Conservation (phyloP, 2,888 invertebrate genomes). For the Dicycla oo region DNA sequence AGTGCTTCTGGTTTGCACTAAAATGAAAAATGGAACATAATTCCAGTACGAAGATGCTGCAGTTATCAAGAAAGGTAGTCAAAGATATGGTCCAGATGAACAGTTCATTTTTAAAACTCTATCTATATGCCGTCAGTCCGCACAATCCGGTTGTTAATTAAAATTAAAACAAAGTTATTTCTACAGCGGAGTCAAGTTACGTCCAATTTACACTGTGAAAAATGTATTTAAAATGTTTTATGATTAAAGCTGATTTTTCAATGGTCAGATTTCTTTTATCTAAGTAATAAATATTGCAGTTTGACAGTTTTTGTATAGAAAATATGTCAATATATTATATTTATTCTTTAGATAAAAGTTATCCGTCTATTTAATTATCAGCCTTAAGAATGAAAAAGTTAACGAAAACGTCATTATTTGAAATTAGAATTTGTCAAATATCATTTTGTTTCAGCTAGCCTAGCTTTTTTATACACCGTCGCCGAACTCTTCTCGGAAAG, state of each 20-base stretch:
- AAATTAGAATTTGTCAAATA: background rate
- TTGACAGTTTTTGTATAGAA: too few relatives aligned
- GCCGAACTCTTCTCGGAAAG: background rate
- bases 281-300: too few relatives aligned
- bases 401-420: background rate
- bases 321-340: too few relatives aligned
- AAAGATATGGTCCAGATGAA: background rate
- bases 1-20: background rate
- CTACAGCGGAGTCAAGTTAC: too few relatives aligned
- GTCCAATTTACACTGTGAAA: background rate
- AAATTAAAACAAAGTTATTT: background rate
- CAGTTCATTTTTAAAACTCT: background rate
- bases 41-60: too few relatives aligned
- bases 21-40: slow-evolving; percentile 4
- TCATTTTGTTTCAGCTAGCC: background rate
- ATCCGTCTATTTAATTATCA: too few relatives aligned
- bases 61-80: background rate
- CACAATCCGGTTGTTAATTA: background rate
- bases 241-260: too few relatives aligned
- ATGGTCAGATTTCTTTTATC: too few relatives aligned
- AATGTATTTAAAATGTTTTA: too few relatives aligned
- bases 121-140: background rate
- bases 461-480: background rate
- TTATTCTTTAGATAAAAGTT: too few relatives aligned
- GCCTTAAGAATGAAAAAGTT: background rate